phyloP scores from a whole-genome alignment of 1,140 invertebrate species.

The Zaprionus lachaisei region DNA sequence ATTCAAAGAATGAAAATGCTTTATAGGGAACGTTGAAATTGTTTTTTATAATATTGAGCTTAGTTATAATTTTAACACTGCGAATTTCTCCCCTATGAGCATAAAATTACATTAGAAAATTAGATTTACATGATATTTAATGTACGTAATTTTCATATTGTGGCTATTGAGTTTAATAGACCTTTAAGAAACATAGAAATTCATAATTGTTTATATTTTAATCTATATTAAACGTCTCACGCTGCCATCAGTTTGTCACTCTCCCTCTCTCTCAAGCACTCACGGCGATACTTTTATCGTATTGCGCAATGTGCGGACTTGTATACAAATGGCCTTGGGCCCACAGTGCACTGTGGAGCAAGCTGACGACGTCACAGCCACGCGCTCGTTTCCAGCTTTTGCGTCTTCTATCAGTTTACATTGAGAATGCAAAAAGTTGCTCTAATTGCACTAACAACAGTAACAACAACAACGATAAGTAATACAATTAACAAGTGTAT shows the following conservation, averaged over 20 bases:
- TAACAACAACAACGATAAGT: neutral
- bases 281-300: neutral
- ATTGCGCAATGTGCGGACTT: neutral
- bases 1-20: neutral
- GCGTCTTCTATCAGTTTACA: conserved; percentile 39
- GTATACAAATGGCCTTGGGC: neutral
- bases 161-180: too few relatives aligned
- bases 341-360: conserved; percentile 26
- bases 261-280: neutral
- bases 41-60: too few relatives aligned
- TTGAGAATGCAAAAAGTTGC: conserved; percentile 23
- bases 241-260: neutral
- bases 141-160: too few relatives aligned
- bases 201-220: too few relatives aligned
- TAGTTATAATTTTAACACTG: too few relatives aligned
- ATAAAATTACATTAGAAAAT: too few relatives aligned
- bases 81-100: too few relatives aligned
- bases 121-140: too few relatives aligned
- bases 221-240: neutral
- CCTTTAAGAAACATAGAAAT: too few relatives aligned
- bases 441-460: conserved; percentile 22
- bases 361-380: conserved; percentile 41
- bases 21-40: too few relatives aligned
- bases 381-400: conserved; percentile 45
- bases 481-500: conserved; percentile 11